Base-by-base conservation (phyloP, 2,888 invertebrate genomes). In the Trachelus stipa region DNA sequence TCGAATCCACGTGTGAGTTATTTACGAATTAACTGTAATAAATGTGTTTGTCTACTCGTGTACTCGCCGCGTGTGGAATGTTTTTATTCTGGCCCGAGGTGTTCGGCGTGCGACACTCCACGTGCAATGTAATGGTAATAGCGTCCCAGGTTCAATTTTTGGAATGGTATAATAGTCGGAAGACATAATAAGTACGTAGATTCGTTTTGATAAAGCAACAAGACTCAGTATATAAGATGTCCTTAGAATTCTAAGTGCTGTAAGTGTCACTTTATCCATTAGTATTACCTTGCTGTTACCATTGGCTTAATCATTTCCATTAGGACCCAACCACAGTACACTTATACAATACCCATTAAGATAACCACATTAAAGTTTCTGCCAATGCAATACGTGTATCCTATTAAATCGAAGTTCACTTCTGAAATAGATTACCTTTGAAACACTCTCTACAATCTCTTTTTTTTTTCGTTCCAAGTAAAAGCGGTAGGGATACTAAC, bases 11-110 rank as follows among this genome's bases (percentile, higher is more conserved):
- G 35, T 56, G 33, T 80, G 79, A 86, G 80, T 85, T 85, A 81
- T 83, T 85, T 80, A 75, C 68, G 81, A 83, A 85, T 83, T 83
- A 82, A 77, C 81, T 73, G 74, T 83, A 83, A 83, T 85, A 81
- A 85, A 84, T 84, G 81, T 83, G 56, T 56, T 56, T 56, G 56
- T 56, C 56, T 23, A 56, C 56, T 56, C 56, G 56, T 56, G 56
- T 56, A 56, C 56, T 56, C 56, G 56, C 23, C 56, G 56, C 56
- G 56, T 56, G 56, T 56, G 56, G 56, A 56, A 56, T 56, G 56
- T 56, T 56, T 56, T 56, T 56, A 56, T 56, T 56, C 56, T 23
- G 56, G 2, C 23, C 9, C 23, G 56, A 56, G 56, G 56, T 56
- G 56, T 56, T 56, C 56, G 56, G 23, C 56, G 56, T 23, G 56